phyloP scores from a whole-genome alignment of 2,888 invertebrate genomes.

The Diachrysia chrysitis region DNA sequence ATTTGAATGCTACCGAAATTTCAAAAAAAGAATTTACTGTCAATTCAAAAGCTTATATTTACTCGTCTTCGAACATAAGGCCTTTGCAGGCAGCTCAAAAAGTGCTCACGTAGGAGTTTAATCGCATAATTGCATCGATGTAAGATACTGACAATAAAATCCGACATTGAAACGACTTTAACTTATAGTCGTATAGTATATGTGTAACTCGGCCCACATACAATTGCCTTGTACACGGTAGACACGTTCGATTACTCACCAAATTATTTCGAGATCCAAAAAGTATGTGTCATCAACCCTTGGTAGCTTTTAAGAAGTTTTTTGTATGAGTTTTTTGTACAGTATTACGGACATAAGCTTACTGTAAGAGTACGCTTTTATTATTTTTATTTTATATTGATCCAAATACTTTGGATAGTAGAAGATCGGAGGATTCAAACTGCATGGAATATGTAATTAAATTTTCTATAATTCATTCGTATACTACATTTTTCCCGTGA shows the following conservation, averaged over 20 bases:
- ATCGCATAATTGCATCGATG: conserved; percentile 34
- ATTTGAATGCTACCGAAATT: conserved; percentile 9
- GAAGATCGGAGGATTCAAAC: too few species aligned
- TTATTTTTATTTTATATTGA: conserved; percentile 4
- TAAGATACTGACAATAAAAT: conserved; percentile 28
- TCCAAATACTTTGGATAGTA: neutral
- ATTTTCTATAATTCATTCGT: too few species aligned
- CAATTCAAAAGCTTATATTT: conserved; percentile 23
- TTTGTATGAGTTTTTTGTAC: conserved; percentile 29
- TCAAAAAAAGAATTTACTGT: neutral
- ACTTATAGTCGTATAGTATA: conserved; percentile 10
- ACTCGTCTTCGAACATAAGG: conserved; percentile 8
- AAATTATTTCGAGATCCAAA: conserved; percentile 57
- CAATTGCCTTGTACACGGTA: conserved; percentile 39
- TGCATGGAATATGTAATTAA: too few species aligned
- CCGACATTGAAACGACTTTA: conserved; percentile 21
- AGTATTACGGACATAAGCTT: conserved; percentile 3
- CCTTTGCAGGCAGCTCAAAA: neutral
- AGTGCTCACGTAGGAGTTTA: conserved; percentile 10
- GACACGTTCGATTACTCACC: conserved; percentile 53
- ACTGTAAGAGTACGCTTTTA: conserved; percentile 13
- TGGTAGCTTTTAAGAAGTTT: conserved; percentile 27
- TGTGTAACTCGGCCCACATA: conserved; percentile 42
- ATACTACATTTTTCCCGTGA: too few species aligned
- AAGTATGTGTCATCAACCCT: conserved; percentile 54